Evolutionary conservation across 1,140 invertebrate species (phyloP), one percentile per base, ranked within the genome.

Genomic region (Scaptomyza hsui): DNA sequence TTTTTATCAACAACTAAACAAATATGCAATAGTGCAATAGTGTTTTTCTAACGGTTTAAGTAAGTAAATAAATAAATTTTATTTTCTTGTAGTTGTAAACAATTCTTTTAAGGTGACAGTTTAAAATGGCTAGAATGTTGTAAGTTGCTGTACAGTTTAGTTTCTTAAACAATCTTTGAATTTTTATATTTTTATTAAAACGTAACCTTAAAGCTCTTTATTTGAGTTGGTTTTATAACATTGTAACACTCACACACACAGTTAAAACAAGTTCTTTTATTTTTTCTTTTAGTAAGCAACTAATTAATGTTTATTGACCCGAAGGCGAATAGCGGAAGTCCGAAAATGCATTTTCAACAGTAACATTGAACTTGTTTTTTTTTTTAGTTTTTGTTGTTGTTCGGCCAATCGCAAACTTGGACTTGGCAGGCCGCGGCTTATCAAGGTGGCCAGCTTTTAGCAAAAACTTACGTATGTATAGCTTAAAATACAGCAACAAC

Each of bases 371-470:
- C 82, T 88, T 88, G 78, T 48, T 56, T 35, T 37, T 37, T 37
- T 3, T n/a, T n/a, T 7, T 29, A 67, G 74, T 37, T 35, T 3
- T 35, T 37, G 32, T 37, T 37, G 24, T 62, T 48, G 49, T 39
- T 44, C 21, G 42, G 37, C 57, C 42, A 49, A 26, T 60, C 26
- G 60, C 53, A 37, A 44, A 63, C 64, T 75, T 41, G 52, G 13
- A 55, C 52, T 39, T 55, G 52, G 19, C 19, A 55, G 62, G 55
- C 69, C 16, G 61, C 47, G 63, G 59, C 73, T 68, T 73, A 85
- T 86, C 81, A 85, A 85, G 81, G 81, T 83, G 80, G 80, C 75
- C 67, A 79, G 80, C 75, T 83, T 83, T 83, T 24, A 63, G 68
- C 57, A 53, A 59, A 74, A 60, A 65, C 64, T 65, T 35, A 26